Conservation (phyloP, 2,888 invertebrate species). For the Apodemia duryi region DNA sequence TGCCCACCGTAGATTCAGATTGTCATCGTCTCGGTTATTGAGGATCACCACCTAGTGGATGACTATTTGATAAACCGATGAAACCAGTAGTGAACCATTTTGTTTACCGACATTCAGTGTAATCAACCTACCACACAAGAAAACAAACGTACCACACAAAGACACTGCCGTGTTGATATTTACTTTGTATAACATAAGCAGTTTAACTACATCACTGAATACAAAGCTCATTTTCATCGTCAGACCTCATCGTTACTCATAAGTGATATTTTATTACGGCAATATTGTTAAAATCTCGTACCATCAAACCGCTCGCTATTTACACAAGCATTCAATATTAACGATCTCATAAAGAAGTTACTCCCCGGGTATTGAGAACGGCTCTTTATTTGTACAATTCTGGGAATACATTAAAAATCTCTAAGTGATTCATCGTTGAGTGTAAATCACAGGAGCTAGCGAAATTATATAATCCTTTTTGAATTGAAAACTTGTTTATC, state of each 20-base stretch:
- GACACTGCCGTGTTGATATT: too few species aligned
- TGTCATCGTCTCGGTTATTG: too few species aligned
- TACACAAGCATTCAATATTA: constrained; percentile 22
- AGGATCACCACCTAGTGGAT: too few species aligned
- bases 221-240: not conserved
- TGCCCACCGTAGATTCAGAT: too few species aligned
- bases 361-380: constrained; percentile 9
- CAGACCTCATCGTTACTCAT: constrained; percentile 7
- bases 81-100: too few species aligned
- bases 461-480: not conserved
- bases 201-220: constrained; percentile 1
- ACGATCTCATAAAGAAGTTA: constrained; percentile 12
- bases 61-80: too few species aligned
- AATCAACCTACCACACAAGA: too few species aligned
- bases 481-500: too few species aligned
- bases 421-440: not conserved
- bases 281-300: constrained; percentile 13
- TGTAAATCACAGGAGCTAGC: not conserved
- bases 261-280: constrained; percentile 14
- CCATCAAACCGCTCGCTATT: constrained; percentile 13
- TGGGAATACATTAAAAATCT: constrained; percentile 12
- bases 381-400: constrained; percentile 8
- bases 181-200: too few species aligned
- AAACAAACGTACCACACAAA: too few species aligned
- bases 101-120: too few species aligned